Base-by-base conservation (phyloP, 2,113 vertebrate genomes). In the Anoplopoma fimbria region DNA sequence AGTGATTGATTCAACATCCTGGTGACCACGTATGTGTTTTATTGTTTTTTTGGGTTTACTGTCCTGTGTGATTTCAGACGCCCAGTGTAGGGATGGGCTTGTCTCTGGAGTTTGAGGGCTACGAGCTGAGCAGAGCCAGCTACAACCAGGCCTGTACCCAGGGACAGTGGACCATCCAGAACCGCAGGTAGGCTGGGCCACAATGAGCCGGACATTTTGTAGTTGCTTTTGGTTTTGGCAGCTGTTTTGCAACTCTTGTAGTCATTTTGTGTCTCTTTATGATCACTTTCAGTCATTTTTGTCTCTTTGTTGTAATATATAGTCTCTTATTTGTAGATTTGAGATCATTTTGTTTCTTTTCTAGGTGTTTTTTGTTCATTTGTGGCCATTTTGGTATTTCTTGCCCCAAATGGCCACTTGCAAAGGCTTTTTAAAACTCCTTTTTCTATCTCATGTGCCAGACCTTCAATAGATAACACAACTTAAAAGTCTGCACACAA, bases 151-250 rank as follows among this genome's bases (percentile, higher is more conserved):
- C 90, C 0, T 99, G 98, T 33, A 96, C 95, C 3, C 97, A 99
- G 90, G 97, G 98, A 65, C 96, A 96, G 92, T 99, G 97, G 98
- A 89, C 91, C 36, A 94, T 99, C 76, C 97, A 98, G 92, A 96
- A 96, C 86, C 95, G 96, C 90, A 97, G 96, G 98, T 98, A 80
- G 12, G 17, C 21, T 31, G 23, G 6, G 3, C 49, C 60, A 25
- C 27, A 31, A 21, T 6, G 21, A n/a, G 15, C 10, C 21, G 8
- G 49, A 0, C 49, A 25, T 55, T 13, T 25, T n/a, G 19, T 13
- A 9, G 49, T 51, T 47, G 4, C 14, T 47, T 47, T 47, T 12
- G 42, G 40, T 45, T 45, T 45, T 17, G 17, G 42, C 12, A 10
- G 1, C 40, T 13, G 40, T 42, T 13, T 42, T 42, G 10, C 12